These are phyloP conservation scores for Pedicia rivosa DNA, from an alignment of 2,888 invertebrate species.

Conservation along the genomic window DNA sequence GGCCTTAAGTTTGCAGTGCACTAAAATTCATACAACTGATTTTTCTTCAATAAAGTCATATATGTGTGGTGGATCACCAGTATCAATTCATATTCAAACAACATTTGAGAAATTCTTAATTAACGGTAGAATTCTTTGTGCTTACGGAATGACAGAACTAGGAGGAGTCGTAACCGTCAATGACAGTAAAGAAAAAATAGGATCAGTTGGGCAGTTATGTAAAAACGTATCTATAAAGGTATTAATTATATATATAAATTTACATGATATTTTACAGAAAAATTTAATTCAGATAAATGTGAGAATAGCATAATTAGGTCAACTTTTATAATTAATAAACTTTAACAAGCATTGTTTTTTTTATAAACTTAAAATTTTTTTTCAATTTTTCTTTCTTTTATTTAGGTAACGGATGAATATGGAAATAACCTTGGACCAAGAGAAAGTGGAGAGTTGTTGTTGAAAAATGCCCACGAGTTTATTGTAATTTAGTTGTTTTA, in stretches of 20 bases:
- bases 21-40: slow-evolving; percentile 1
- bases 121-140: neutral
- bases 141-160: neutral
- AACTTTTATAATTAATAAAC: too few relatives aligned
- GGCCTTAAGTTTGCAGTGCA: slow-evolving; percentile 4
- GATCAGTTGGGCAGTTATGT: neutral
- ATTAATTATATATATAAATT: too few relatives aligned
- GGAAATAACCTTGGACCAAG: neutral
- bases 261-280: too few relatives aligned
- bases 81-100: neutral
- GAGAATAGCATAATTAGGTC: too few relatives aligned
- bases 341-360: too few relatives aligned
- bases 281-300: too few relatives aligned
- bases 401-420: neutral
- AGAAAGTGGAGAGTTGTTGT: slow-evolving; percentile 3
- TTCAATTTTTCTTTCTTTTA: too few relatives aligned
- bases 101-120: neutral
- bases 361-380: too few relatives aligned
- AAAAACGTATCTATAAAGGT: too few relatives aligned
- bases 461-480: neutral
- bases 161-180: neutral
- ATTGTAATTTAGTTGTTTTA: too few relatives aligned
- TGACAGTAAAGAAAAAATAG: neutral
- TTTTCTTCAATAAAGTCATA: slow-evolving; percentile 3
- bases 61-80: neutral